Conservation (phyloP, 2,797 vertebrate species). For the Macrochelys suwanniensis region DNA sequence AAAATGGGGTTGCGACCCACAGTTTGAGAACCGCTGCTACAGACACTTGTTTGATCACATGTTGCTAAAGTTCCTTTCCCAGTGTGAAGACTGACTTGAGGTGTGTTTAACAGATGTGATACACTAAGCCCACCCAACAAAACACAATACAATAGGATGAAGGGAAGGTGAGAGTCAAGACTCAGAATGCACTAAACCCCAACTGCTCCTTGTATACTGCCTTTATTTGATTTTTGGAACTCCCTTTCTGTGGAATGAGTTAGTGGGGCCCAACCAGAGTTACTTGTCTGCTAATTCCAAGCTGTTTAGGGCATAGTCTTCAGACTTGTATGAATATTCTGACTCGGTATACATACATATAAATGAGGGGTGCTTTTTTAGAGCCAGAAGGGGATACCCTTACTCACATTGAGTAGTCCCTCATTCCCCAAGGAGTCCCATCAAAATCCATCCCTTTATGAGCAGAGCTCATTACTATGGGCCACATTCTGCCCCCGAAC, state of each 20-base stretch:
- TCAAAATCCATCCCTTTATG: not conserved
- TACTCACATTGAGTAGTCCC: not conserved
- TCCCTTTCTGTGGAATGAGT: rapidly evolving
- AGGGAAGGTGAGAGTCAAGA: not conserved
- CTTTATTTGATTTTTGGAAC: not conserved
- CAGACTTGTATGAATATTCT: not conserved
- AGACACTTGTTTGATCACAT: not conserved
- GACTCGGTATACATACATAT: rapidly evolving
- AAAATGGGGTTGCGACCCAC: too few species aligned
- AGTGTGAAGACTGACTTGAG: not conserved
- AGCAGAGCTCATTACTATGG: not conserved
- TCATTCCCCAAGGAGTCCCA: not conserved
- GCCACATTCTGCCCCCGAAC: not conserved
- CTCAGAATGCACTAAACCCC: not conserved
- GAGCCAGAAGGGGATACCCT: not conserved
- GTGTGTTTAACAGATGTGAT: rapidly evolving
- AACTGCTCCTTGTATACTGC: not conserved
- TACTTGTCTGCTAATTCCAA: not conserved
- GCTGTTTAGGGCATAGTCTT: not conserved
- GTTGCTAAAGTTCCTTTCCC: not conserved
- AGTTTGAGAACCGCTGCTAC: too few species aligned
- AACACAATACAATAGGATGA: not conserved
- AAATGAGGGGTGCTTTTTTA: not conserved
- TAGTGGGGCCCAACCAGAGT: not conserved
- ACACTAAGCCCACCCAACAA: not conserved